Conservation (phyloP, 2,888 invertebrate species). For the Desoria tigrina region DNA sequence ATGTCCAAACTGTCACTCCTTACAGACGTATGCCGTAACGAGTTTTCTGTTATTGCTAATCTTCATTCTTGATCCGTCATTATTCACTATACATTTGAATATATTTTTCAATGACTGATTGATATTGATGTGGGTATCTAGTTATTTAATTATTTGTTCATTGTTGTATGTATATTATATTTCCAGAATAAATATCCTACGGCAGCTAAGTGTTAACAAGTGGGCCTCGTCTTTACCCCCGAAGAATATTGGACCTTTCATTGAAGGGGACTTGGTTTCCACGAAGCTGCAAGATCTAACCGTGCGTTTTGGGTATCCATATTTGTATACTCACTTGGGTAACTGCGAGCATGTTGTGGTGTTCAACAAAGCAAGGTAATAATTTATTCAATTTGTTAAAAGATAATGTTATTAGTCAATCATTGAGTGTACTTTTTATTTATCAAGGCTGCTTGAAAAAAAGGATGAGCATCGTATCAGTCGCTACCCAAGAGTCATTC, state of each 20-base stretch:
- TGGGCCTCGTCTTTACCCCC: conserved; percentile 62
- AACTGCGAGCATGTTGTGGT: conserved; percentile 85
- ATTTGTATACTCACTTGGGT: conserved; percentile 84
- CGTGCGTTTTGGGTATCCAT: conserved; percentile 68
- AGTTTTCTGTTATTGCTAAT: too few relatives aligned
- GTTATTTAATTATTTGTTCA: too few relatives aligned
- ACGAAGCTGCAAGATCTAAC: conserved; percentile 61
- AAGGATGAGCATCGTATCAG: conserved; percentile 27
- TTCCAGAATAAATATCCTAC: conserved; percentile 68
- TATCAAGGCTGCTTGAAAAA: conserved; percentile 29
- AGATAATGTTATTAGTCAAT: too few relatives aligned
- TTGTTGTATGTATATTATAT: too few relatives aligned
- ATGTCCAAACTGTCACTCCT: too few relatives aligned
- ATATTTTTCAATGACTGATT: too few relatives aligned
- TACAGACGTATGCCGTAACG: too few relatives aligned
- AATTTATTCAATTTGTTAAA: too few relatives aligned
- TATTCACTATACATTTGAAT: too few relatives aligned
- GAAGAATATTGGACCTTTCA: conserved; percentile 56
- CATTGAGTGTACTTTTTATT: too few relatives aligned
- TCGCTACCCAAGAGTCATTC: conserved; percentile 30
- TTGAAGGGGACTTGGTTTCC: conserved; percentile 55
- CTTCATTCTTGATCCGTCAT: too few relatives aligned
- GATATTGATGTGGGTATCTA: too few relatives aligned
- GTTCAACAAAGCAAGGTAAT: conserved; percentile 71
- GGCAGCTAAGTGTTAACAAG: conserved; percentile 66